Evolutionary conservation across 2,888 invertebrate species (phyloP), one percentile per base, ranked within the genome.

Genomic region (Muscina levida): DNA sequence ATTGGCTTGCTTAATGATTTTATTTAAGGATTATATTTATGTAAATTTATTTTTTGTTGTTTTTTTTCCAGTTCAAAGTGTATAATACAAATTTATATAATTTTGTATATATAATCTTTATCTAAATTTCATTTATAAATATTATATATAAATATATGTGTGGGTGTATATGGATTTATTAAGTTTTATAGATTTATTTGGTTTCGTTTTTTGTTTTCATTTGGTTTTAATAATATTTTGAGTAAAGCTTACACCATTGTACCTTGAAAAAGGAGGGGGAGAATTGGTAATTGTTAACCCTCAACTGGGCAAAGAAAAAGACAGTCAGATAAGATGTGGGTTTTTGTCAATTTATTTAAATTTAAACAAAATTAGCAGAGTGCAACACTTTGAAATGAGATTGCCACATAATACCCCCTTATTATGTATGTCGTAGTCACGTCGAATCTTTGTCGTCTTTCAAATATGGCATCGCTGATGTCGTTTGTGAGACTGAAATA

Each of bases 161-260:
- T 57, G 26, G 46, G 65, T 72, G 39, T 68, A 24, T 75, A 67
- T 71, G 65, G 51, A 22, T 78, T 44, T 62, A 59, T 44, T 26
- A 15, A 24, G 37, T 17, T 62, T 31, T 51, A 62, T n/a, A 31
- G 24, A 53, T 44, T 17, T 56, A 6, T 10, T 22, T 57, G 44
- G 59, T 59, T 59, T 57, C 31, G 42, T 11, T 19, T 68, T 57
- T 67, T 8, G 4, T 67, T 59, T 37, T n/a, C n/a, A n/a, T n/a
- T n/a, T n/a, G n/a, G n/a, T n/a, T n/a, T n/a, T n/a, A n/a, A n/a
- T n/a, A 24, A 51, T 72, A 73, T 56, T 59, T 74, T 70, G 56
- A 73, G 82, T 84, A 83, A 83, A 84, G 84, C 83, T 83, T 77
- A 79, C 68, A 84, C 83, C 83, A 82, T 81, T 82, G 71, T 71